phyloP scores from a whole-genome alignment of 1,140 invertebrate species.

The Drosophila parvula region DNA sequence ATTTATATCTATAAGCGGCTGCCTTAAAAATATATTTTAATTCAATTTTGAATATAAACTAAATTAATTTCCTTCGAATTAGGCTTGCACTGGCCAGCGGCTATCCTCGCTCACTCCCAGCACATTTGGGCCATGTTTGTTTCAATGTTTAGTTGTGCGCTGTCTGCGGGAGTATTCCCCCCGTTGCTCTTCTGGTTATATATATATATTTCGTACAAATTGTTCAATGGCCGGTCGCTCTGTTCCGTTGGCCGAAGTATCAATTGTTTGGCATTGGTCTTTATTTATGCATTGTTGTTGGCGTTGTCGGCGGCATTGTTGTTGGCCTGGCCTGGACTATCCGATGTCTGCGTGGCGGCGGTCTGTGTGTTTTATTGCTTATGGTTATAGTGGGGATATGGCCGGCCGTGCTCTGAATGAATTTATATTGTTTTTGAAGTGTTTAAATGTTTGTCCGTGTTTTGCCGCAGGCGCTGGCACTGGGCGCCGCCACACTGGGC shows the following conservation, averaged over 20 bases:
- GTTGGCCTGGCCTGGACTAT: slow-evolving; percentile 45
- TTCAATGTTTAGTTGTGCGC: slow-evolving; percentile 49
- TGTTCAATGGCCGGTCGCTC: slow-evolving; percentile 60
- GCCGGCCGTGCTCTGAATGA: slow-evolving; percentile 59
- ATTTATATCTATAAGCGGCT: too few relatives aligned
- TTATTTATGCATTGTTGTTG: slow-evolving; percentile 71
- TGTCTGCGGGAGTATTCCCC: slow-evolving; percentile 2
- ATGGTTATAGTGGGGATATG: slow-evolving; percentile 67
- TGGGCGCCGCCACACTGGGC: slow-evolving; percentile 20
- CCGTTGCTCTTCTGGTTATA: slow-evolving; percentile 3
- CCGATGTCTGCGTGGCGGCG: slow-evolving; percentile 58
- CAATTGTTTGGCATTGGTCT: slow-evolving; percentile 74
- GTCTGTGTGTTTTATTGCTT: slow-evolving; percentile 73
- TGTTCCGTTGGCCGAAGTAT: slow-evolving; percentile 62
- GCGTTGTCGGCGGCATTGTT: slow-evolving; percentile 39
- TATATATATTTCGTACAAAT: slow-evolving; percentile 72
- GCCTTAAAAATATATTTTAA: too few relatives aligned
- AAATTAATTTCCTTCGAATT: neutral
- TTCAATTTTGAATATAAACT: too few relatives aligned
- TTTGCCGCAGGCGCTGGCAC: slow-evolving; percentile 34
- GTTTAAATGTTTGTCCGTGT: slow-evolving; percentile 68
- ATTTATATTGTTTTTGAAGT: slow-evolving; percentile 80
- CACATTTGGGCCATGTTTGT: slow-evolving; percentile 61
- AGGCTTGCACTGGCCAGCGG: slow-evolving; percentile 3
- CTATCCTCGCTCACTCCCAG: slow-evolving; percentile 6